Percentiles rank a stretch among this genome's conserved stretches.
phyloP scores from a whole-genome alignment of 2,113 vertebrate species.

The Eulacestoma nigropectus region DNA sequence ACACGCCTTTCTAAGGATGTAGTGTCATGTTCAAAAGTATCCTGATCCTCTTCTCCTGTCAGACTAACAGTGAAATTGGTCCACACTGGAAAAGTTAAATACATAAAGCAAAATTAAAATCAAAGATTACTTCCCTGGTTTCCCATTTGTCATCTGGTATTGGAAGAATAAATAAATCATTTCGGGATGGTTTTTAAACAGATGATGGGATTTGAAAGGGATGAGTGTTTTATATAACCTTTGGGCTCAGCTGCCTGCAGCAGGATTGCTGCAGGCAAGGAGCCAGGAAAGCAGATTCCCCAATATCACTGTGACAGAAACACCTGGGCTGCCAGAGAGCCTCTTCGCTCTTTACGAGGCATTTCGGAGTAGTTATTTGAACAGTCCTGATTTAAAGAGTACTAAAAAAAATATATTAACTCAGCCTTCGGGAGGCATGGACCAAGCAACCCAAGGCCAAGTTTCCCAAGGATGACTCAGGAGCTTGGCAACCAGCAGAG shows the following conservation, averaged over 20 bases:
- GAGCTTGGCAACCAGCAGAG: not conserved
- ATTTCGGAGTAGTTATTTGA: not conserved
- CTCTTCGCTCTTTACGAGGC: not conserved
- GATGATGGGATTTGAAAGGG: not conserved
- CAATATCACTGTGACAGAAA: not conserved
- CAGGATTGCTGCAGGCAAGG: not conserved
- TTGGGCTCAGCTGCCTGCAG: not conserved
- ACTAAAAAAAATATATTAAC: not conserved
- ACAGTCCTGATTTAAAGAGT: not conserved
- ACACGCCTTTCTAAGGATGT: not conserved
- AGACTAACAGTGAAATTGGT: not conserved
- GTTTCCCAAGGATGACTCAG: not conserved
- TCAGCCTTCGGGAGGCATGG: not conserved
- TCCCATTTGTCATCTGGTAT: not conserved
- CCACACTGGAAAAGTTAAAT: not conserved
- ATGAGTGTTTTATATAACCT: slow-evolving; percentile 8
- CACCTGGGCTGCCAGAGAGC: slow-evolving; percentile 11
- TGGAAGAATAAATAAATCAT: not conserved
- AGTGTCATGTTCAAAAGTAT: not conserved
- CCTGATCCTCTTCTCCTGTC: not conserved
- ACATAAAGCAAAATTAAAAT: not conserved
- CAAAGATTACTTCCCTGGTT: not conserved
- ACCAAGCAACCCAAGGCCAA: not conserved
- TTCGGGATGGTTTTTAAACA: slow-evolving; percentile 17
- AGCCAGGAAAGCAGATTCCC: slow-evolving; percentile 10